Conservation (phyloP, 2,113 vertebrate species). For the Phodopus roborovskii region DNA sequence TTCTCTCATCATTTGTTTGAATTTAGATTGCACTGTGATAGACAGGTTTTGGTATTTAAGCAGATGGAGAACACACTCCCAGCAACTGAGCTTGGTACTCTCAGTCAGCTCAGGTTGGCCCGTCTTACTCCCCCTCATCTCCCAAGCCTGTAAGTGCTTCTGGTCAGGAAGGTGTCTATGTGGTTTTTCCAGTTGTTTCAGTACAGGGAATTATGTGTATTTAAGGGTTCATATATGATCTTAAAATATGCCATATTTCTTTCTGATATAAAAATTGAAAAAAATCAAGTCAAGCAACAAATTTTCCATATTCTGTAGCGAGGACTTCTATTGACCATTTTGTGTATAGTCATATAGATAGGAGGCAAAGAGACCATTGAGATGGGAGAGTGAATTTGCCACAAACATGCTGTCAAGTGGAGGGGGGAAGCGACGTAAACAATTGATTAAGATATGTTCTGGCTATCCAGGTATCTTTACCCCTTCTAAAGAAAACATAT, state of each 20-base stretch:
- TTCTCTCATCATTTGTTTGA: background rate
- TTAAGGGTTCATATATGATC: background rate
- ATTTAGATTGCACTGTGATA: background rate
- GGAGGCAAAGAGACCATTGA: background rate
- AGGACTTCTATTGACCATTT: background rate
- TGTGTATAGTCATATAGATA: background rate
- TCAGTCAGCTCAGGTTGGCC: background rate
- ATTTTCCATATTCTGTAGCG: background rate
- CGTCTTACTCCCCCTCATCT: background rate
- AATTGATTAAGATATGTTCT: background rate
- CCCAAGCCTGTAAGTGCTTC: background rate
- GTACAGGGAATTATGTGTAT: background rate
- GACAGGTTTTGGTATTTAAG: slow-evolving; percentile 30
- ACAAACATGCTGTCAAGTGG: slow-evolving; percentile 14
- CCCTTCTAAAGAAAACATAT: background rate
- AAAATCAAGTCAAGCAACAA: background rate
- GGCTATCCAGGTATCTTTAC: slow-evolving; percentile 19
- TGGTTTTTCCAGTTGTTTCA: background rate
- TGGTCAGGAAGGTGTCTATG: background rate
- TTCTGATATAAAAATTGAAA: background rate
- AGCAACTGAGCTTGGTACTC: background rate
- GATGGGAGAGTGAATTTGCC: background rate
- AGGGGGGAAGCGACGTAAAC: background rate
- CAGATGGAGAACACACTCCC: background rate
- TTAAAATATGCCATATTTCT: background rate